Base-by-base conservation (phyloP, 1,140 invertebrate genomes). In the Polypedilum pembai region DNA sequence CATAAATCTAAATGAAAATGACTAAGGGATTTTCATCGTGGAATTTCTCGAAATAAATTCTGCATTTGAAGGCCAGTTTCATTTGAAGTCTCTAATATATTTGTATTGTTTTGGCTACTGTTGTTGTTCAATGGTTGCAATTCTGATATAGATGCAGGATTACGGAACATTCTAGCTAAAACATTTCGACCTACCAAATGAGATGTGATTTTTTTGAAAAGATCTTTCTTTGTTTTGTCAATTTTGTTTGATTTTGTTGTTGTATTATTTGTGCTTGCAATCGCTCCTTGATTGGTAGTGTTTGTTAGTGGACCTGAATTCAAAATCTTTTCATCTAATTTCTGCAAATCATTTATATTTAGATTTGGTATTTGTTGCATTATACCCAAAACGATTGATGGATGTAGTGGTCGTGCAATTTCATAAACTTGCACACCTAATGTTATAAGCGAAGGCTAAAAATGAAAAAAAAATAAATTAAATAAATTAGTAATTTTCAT, bases 191-290 rank as follows among this genome's bases (percentile, higher is more conserved):
- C 40, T 1, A 73, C 33, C 18, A 41, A 24, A 73, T 89, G 89
- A 75, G 87, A 87, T 1, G 94, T 93, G 65, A 96, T 87, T 83
- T 94, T 94, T 81, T 92, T 95, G 81, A 96, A 95, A 12, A 93
- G 84, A 80, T 96, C 94, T 78, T 94, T 94, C 80, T 94, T 95
- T 75, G 90, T 90, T 79, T 94, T 94, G 78, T 95, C 94, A 12
- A 92, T 87, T 80, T 92, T 92, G 77, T 89, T 88, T 20, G 90
- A 90, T 78, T 89, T 90, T 74, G 87, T 87, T 10, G 87, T 87
- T 21, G 65, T 20, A 20, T 21, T 40, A 85, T 83, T 3, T 88
- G 86, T 8, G 90, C 82, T 45, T 3, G 24, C 24, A 33, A 33
- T 33, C 15, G n/a, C 3, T 15, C 65, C 65, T 69, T 69, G 65